These are phyloP conservation scores for Cercocebus atys DNA, from an alignment of 2,113 vertebrate genomes.

Conservation along the genomic window DNA sequence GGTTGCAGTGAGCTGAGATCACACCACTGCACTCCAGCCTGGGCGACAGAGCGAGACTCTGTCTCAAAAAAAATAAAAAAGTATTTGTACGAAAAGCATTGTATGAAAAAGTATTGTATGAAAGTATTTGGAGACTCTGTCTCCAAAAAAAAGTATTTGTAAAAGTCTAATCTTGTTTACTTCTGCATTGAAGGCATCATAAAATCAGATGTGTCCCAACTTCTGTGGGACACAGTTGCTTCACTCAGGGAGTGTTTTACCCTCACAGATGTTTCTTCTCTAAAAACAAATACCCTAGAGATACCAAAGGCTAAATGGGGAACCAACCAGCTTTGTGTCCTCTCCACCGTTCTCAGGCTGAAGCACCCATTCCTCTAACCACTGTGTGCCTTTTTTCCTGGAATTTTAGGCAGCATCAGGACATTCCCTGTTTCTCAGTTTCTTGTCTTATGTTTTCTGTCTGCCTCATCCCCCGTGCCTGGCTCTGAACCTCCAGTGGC, in stretches of 20 bases:
- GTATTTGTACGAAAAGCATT: neutral
- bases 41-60: no score
- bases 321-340: fast-evolving
- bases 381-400: neutral
- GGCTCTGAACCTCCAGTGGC: neutral
- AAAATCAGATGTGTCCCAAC: neutral
- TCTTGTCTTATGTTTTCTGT: neutral
- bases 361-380: neutral
- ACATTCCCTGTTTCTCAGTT: neutral
- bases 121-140: no score
- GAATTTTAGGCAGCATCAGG: neutral
- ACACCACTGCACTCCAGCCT: no score
- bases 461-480: neutral
- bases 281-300: conserved; percentile 45
- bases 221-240: neutral
- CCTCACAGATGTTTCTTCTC: conserved; percentile 50
- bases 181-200: neutral
- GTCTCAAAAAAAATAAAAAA: no score
- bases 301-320: fast-evolving
- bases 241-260: neutral
- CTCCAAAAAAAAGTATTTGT: neutral
- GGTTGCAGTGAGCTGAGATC: no score
- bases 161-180: neutral
- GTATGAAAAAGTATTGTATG: no score
- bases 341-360: fast-evolving